Base-by-base conservation (phyloP, 2,888 invertebrate genomes). In the Ditula angustiorana region DNA sequence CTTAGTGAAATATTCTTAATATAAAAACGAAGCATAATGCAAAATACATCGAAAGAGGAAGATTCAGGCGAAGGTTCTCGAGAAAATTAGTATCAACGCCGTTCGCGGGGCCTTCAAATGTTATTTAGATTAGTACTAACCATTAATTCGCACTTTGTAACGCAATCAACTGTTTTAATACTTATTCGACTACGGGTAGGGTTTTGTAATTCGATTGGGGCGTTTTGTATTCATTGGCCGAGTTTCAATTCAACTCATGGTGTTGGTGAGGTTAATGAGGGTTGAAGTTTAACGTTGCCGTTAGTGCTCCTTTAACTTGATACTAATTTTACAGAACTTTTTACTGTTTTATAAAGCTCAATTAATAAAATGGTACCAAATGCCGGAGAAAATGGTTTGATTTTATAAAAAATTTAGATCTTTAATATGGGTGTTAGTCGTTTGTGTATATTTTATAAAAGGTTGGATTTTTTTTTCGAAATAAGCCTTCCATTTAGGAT, bases 81-180 rank as follows among this genome's bases (percentile, higher is more conserved):
- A 37, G 26, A 59, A 26, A 59, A 59, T 47, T 59, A 33, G 26
- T 35, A 49, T 13, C 24, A 58, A 8, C 16, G 49, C 26, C 49
- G 10, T 35, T 35, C 24, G 26, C n/a, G n/a, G 46, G 46, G 11
- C 19, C 24, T 49, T 59, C 47, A 19, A 49, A 59, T 47, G 24
- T 59, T 59, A 59, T 59, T 49, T 35, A 37, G 58, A 58, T 59
- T 59, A 59, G 24, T 37, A 59, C 35, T 37, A 37, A 26, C 49
- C 35, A 49, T 49, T 59, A 35, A 59, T 59, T 59, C 19, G 49
- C 58, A 58, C 24, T 58, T 49, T 49, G 33, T 47, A 24, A 59
- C 26, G 41, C 41, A 26, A 49, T 49, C 35, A 59, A 59, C 58
- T 59, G 58, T 37, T 59, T 37, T 49, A 35, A 35, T 26, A 59